Percentiles rank a stretch among this genome's conserved stretches.
These are phyloP conservation scores for Catharus minimus DNA, from an alignment of 2,113 vertebrate species.

Conservation along the genomic window DNA sequence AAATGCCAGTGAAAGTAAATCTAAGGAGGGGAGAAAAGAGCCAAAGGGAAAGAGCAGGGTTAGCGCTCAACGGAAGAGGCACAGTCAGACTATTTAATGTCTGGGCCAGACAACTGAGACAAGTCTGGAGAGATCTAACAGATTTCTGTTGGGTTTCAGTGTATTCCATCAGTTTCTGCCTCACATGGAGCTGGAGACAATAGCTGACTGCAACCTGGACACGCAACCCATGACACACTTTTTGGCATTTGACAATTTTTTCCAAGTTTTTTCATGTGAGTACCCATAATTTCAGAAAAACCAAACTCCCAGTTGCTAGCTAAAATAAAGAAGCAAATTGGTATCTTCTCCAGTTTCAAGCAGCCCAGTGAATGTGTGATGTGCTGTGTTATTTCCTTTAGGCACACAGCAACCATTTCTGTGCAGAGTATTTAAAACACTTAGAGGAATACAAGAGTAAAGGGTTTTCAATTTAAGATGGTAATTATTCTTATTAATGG, in stretches of 20 bases:
- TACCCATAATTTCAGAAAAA: background rate
- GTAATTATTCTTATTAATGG: conserved; percentile 53
- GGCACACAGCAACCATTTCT: background rate
- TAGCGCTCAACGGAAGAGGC: background rate
- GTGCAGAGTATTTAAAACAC: background rate
- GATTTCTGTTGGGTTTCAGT: background rate
- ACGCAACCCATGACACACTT: accelerated
- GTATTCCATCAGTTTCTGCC: background rate
- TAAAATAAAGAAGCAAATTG: background rate
- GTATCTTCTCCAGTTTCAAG: background rate
- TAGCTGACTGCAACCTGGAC: background rate
- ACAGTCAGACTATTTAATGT: background rate
- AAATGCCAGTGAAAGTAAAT: conserved; percentile 92
- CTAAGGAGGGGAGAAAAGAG: conserved; percentile 68
- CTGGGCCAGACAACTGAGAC: background rate
- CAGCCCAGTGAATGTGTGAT: accelerated
- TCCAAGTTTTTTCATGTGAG: background rate
- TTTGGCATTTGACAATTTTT: background rate
- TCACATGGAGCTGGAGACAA: background rate
- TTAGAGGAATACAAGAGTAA: background rate
- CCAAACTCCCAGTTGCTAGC: background rate
- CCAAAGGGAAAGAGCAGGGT: conserved; percentile 1
- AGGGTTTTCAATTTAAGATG: conserved; percentile 20
- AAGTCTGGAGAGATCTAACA: background rate
- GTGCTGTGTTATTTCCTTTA: background rate